phyloP scores from a whole-genome alignment of 2,888 invertebrate species.

The Drosophila meridiana region DNA sequence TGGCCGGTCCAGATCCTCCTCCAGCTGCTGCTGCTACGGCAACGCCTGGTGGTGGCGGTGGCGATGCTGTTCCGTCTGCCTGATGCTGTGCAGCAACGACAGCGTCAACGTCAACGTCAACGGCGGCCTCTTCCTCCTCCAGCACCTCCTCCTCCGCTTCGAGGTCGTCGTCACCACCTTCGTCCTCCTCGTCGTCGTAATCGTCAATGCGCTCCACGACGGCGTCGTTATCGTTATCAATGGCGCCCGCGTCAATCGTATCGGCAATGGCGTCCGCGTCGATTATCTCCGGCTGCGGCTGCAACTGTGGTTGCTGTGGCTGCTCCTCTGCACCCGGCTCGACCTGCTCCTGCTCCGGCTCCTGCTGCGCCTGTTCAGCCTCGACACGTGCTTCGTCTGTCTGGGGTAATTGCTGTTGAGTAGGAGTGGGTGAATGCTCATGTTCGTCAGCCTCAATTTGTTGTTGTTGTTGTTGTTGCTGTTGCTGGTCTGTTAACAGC shows the following conservation, averaged over 20 bases:
- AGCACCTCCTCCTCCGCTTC: slow-evolving; percentile 36
- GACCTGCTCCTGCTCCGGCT: slow-evolving; percentile 15
- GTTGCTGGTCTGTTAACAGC: slow-evolving; percentile 38
- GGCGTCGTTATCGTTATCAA: slow-evolving; percentile 62
- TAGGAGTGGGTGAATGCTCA: slow-evolving; percentile 76
- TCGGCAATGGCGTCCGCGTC: slow-evolving; percentile 67
- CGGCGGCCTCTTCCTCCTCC: slow-evolving; percentile 35
- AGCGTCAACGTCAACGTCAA: slow-evolving; percentile 5
- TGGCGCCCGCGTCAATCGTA: slow-evolving; percentile 69
- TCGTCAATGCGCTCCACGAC: slow-evolving; percentile 77
- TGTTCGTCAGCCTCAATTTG: slow-evolving; percentile 47
- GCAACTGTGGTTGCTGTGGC: slow-evolving; percentile 23
- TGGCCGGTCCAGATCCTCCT: slow-evolving; percentile 7
- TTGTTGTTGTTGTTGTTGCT: slow-evolving; percentile 41
- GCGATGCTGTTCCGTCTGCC: neutral
- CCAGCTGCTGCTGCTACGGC: slow-evolving; percentile 2
- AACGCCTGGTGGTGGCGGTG: neutral
- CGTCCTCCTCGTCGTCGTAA: slow-evolving; percentile 71
- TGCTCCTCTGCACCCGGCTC: slow-evolving; percentile 17
- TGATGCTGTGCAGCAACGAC: slow-evolving; percentile 6
- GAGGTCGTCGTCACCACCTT: slow-evolving; percentile 54
- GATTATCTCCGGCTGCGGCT: slow-evolving; percentile 37
- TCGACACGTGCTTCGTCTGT: slow-evolving; percentile 25
- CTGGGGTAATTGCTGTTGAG: slow-evolving; percentile 67
- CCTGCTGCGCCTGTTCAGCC: slow-evolving; percentile 23